Evolutionary conservation across 2,113 vertebrate species (phyloP).

Genomic region (Vombatus ursinus): DNA sequence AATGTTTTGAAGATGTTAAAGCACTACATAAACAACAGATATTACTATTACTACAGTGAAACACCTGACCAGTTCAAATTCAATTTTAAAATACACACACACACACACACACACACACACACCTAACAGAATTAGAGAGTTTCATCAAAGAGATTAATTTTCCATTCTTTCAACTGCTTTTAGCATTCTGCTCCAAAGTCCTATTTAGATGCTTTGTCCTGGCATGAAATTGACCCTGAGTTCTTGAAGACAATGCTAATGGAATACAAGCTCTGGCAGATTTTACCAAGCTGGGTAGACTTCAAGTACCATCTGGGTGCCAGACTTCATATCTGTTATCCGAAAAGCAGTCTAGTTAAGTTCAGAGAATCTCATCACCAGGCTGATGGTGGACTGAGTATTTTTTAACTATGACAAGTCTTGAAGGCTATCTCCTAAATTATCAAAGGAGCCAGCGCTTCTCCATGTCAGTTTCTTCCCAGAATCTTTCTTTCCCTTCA

Average conservation of each 20-base stretch:
- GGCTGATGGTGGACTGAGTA: neutral
- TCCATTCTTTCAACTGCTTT: neutral
- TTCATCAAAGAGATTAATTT: neutral
- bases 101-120: neutral
- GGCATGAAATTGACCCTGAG: neutral
- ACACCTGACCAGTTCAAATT: neutral
- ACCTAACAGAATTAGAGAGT: neutral
- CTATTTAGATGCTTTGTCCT: neutral
- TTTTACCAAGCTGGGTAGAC: neutral
- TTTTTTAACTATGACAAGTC: neutral
- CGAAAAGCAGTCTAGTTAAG: neutral
- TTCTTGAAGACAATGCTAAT: neutral
- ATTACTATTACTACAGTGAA: neutral
- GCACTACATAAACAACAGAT: neutral
- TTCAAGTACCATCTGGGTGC: neutral
- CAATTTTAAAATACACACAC: neutral
- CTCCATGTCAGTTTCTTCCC: neutral
- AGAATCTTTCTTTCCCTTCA: neutral
- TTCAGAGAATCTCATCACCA: neutral
- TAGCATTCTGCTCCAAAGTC: neutral
- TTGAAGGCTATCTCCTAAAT: neutral
- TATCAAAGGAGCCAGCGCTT: neutral
- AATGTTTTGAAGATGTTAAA: neutral
- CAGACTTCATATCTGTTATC: neutral
- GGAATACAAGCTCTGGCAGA: neutral